A percentile compares a stretch with the other conserved stretches of the same genome.
phyloP scores from a whole-genome alignment of 2,113 vertebrate species.

The Addax nasomaculatus region DNA sequence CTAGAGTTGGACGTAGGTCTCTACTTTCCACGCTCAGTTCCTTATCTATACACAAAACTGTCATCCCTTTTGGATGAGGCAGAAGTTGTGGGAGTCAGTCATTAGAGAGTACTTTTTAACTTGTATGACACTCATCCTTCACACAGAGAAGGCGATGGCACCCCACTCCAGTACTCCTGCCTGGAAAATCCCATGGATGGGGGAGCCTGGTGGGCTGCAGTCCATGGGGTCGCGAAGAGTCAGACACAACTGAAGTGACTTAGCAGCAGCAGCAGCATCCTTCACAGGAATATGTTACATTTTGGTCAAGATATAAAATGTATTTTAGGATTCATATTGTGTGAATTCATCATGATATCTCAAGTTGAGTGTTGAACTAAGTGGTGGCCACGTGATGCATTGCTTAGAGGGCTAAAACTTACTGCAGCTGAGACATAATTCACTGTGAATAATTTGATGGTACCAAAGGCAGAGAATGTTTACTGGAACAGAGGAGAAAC shows the following conservation, averaged over 20 bases:
- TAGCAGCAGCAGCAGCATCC: not conserved
- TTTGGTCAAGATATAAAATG: constrained; percentile 16
- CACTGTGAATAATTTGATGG: not conserved
- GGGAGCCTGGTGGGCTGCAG: too few species aligned
- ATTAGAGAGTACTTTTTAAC: not conserved
- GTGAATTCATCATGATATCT: not conserved
- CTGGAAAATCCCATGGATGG: too few species aligned
- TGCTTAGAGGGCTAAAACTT: not conserved
- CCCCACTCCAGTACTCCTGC: too few species aligned
- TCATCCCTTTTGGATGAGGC: not conserved
- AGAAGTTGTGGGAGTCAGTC: not conserved
- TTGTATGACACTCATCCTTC: not conserved
- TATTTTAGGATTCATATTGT: not conserved
- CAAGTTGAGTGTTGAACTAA: not conserved
- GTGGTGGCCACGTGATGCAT: not conserved
- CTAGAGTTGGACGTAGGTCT: not conserved
- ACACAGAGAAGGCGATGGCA: too few species aligned
- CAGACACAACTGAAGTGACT: too few species aligned
- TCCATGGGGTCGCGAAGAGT: too few species aligned
- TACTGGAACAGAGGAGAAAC: not conserved
- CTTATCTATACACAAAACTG: not conserved
- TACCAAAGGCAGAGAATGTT: not conserved
- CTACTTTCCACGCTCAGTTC: not conserved
- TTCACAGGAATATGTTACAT: not conserved
- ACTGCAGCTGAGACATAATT: not conserved